Conservation (phyloP, 2,888 invertebrate species). For the Criorhina ranunculi region DNA sequence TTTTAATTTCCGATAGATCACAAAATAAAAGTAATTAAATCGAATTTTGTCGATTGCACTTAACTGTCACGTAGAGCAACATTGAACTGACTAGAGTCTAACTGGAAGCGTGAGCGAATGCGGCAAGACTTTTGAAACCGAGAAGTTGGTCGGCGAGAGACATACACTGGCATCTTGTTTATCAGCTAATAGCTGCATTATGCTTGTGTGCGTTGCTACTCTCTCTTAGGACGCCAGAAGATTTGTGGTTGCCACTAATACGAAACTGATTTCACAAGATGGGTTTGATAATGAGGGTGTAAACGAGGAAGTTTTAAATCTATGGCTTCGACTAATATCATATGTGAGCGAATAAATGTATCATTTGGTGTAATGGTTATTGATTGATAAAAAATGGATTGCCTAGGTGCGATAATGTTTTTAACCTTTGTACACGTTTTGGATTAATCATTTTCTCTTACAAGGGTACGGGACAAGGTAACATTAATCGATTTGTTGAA, state of each 20-base stretch:
- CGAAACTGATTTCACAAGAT: neutral
- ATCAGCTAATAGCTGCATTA: conserved; percentile 25
- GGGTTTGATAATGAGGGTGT: neutral
- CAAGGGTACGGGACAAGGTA: too few species aligned
- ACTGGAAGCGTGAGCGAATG: conserved; percentile 53
- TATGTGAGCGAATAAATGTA: neutral
- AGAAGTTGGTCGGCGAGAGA: conserved; percentile 39
- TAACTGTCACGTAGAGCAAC: conserved; percentile 50
- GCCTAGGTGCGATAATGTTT: too few species aligned
- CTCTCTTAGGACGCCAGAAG: conserved; percentile 42
- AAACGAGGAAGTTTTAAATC: neutral
- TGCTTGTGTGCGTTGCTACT: conserved; percentile 16
- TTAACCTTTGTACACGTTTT: too few species aligned
- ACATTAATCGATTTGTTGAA: too few species aligned
- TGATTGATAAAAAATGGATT: too few species aligned
- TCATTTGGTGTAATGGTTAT: neutral
- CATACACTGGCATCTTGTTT: conserved; percentile 31
- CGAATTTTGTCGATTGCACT: conserved; percentile 27
- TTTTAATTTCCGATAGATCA: conserved; percentile 28
- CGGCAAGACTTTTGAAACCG: conserved; percentile 34
- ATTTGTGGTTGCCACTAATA: conserved; percentile 34
- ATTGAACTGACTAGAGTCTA: conserved; percentile 54
- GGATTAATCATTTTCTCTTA: too few species aligned
- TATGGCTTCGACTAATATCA: conserved; percentile 17
- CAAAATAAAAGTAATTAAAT: conserved; percentile 38